These are phyloP conservation scores for Karalla daura DNA, from an alignment of 2,797 vertebrate genomes.

Conservation along the genomic window DNA sequence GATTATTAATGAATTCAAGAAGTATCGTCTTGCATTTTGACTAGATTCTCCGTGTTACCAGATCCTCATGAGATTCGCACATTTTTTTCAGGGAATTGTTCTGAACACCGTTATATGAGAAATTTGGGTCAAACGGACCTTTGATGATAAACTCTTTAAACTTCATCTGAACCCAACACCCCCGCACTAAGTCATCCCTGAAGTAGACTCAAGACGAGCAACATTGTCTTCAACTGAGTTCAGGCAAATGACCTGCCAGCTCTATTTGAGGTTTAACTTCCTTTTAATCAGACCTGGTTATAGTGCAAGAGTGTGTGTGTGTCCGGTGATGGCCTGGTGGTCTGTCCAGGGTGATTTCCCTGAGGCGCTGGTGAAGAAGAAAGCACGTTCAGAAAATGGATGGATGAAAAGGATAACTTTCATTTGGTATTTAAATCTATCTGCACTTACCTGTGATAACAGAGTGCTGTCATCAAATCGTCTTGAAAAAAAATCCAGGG, in stretches of 20 bases:
- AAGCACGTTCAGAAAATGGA: no score
- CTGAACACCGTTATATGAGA: slow-evolving; percentile 13
- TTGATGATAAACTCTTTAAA: slow-evolving; percentile 32
- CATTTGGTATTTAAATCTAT: neutral
- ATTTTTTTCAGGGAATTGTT: slow-evolving; percentile 9
- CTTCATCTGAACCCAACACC: slow-evolving; percentile 25
- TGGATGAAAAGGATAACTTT: slow-evolving; percentile 4
- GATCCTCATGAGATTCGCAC: slow-evolving; percentile 1
- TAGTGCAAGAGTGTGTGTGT: no score
- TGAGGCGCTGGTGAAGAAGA: no score
- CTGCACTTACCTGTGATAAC: neutral
- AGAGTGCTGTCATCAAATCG: neutral
- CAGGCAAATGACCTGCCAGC: neutral
- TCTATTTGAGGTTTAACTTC: neutral
- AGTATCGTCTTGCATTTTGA: slow-evolving; percentile 2
- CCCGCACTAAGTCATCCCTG: neutral
- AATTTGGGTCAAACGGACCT: slow-evolving; percentile 36
- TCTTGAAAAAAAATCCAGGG: no score
- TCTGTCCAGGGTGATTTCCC: no score
- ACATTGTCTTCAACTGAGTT: neutral
- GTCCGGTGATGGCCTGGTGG: no score
- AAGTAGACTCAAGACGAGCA: slow-evolving; percentile 15
- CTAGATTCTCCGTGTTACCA: neutral
- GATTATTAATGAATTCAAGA: slow-evolving; percentile 18
- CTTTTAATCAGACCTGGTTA: no score